Base-by-base conservation (phyloP, 2,797 vertebrate species). In the Bradypodion ventrale region DNA sequence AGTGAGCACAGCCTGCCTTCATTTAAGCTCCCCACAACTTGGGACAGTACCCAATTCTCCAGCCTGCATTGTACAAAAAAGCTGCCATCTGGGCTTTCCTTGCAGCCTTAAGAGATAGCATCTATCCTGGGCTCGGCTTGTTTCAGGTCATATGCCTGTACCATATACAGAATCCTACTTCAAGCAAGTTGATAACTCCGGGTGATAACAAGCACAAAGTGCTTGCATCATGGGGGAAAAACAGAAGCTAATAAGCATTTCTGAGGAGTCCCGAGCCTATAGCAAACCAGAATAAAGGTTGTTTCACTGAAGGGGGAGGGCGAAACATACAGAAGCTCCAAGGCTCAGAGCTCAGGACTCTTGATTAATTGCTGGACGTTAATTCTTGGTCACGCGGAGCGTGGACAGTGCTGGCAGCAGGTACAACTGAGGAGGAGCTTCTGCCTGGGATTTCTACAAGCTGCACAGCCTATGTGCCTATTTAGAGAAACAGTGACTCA, bases 211-310 rank as follows among this genome's bases (percentile, higher is more conserved):
- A 95, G 90, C 89, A 52, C 92, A 95, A 96, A 95, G 82, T 94
- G 93, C 94, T 95, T 96, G 93, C 95, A 95, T 96, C 95, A 96
- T 94, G 95, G n/a, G n/a, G n/a, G n/a, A n/a, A n/a, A 94, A 93
- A 93, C 91, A 93, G 88, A 90, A 85, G 85, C 80, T 83, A 27
- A 90, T 78, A 87, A 94, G 92, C 80, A 0, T 85, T 95, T 95
- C 93, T 92, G 32, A 93, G 95, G 93, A 84, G 87, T 90, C 88
- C 92, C 93, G 93, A 93, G 93, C 93, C 93, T 94, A 91, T 95
- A 94, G 93, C 91, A 94, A 95, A 91, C 89, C 91, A 81, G 94
- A 92, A 95, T 94, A 95, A 94, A 94, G 91, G 92, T 94, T 95
- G 91, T 90, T 94, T 90, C 92, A 89, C 89, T 89, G 88, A 92